These are phyloP conservation scores for Nycteola revayana DNA, from an alignment of 2,888 invertebrate genomes.

Conservation along the genomic window DNA sequence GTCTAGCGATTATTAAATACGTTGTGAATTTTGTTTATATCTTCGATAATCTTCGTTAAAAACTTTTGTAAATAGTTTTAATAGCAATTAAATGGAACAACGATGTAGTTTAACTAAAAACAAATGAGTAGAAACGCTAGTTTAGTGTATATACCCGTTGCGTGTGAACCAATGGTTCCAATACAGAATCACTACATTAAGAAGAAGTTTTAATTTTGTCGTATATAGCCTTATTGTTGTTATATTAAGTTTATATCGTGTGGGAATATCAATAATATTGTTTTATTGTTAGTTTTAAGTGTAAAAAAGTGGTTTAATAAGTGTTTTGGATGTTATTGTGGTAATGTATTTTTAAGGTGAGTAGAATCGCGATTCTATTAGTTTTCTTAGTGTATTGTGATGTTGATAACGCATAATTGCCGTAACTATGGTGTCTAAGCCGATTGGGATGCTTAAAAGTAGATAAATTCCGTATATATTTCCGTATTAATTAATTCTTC, in stretches of 20 bases:
- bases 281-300: conserved; percentile 36
- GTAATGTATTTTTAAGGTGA: conserved; percentile 44
- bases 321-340: conserved; percentile 42
- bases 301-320: conserved; percentile 31
- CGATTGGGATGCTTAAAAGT: no score
- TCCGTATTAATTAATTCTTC: conserved; percentile 3
- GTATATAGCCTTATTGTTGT: conserved; percentile 33
- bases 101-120: conserved; percentile 69
- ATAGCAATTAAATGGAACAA: conserved; percentile 56
- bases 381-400: conserved; percentile 32
- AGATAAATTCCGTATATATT: no score
- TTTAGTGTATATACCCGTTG: conserved; percentile 51
- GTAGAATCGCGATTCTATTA: conserved; percentile 8
- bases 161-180: conserved; percentile 36
- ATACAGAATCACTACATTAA: conserved; percentile 14
- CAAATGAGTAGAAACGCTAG: conserved; percentile 54
- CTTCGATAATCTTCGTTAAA: conserved; percentile 71
- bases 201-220: conserved; percentile 31
- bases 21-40: conserved; percentile 78
- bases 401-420: conserved; percentile 28
- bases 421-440: conserved; percentile 17
- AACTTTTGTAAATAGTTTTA: conserved; percentile 77
- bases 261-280: conserved; percentile 31
- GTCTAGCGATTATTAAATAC: conserved; percentile 60
- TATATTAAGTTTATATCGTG: conserved; percentile 39